Base-by-base conservation (phyloP, 2,113 vertebrate species). In the Ovis canadensis region DNA sequence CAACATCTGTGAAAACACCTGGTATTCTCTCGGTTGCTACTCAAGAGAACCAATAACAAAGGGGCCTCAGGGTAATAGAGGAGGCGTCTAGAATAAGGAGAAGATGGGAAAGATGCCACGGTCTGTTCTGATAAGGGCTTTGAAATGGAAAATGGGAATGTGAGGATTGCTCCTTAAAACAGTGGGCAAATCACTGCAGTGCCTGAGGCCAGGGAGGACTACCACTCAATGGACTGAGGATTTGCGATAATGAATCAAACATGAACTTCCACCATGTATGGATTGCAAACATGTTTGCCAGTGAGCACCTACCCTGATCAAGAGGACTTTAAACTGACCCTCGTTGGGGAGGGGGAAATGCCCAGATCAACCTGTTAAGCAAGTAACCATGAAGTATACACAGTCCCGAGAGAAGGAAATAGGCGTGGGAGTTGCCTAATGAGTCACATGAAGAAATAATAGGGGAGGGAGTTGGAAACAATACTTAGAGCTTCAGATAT, bases 361-460 rank as follows among this genome's bases (percentile, higher is more conserved):
- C 59, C 87, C 43, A 55, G 52, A 74, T 83, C 96, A 96, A 92
- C 94, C 64, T 94, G 90, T 74, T 90, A 43, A 82, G 67, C 94
- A 92, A 92, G 97, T 83, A 94, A 77, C 90, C 36, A 31, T 14
- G 62, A 25, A 50, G 52, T 48, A 88, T 55, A 6, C n/a, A 90
- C n/a, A 96, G 67, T 27, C 59, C 1, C 88, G 87, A 97, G 50
- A 92, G 62, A 89, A 93, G 67, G 36, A 90, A 84, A 87, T 43
- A 33, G 25, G 57, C 1, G 3, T 94, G 48, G 84, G 84, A 96
- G 77, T 91, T 60, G 52, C 21, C 74, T 27, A 82, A 43, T 95
- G 87, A 97, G 43, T 97, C 95, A 96, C 77, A 80, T 85, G 59
- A 96, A 87, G 96, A 92, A 93, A 86, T 86, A 93, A 96, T 71